Evolutionary conservation across 2,797 vertebrate species (phyloP).

Genomic region (Pelodytes ibericus): DNA sequence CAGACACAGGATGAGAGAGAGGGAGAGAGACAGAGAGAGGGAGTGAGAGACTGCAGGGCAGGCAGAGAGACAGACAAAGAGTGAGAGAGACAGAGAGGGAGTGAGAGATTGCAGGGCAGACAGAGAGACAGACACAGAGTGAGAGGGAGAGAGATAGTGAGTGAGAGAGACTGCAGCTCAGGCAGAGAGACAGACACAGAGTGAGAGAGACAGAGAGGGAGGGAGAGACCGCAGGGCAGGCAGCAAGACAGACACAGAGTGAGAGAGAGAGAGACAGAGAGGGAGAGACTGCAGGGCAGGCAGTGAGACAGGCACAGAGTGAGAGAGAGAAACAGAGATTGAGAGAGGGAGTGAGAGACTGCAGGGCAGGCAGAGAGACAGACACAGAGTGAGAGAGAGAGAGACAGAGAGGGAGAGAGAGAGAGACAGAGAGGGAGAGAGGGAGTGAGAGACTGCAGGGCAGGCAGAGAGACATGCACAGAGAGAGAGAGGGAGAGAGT

Average conservation of each 20-base stretch:
- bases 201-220: not conserved
- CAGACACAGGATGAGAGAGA: not conserved
- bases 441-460: not conserved
- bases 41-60: not conserved
- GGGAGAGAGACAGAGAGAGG: not conserved
- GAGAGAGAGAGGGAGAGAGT: not conserved
- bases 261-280: not conserved
- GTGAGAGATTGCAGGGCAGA: no score
- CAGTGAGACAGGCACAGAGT: no score
- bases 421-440: not conserved
- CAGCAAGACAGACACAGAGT: rapidly evolving
- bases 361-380: not conserved
- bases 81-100: no score
- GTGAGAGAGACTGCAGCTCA: not conserved
- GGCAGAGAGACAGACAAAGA: not conserved
- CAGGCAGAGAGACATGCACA: not conserved
- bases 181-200: no score
- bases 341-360: rapidly evolving
- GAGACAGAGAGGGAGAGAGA: not conserved
- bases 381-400: not conserved
- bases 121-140: not conserved
- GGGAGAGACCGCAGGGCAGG: not conserved
- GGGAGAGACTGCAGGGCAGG: not conserved
- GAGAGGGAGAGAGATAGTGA: not conserved
- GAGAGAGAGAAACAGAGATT: not conserved